These are phyloP conservation scores for Cyclargus thomasi DNA, from an alignment of 1,140 invertebrate species.

Conservation along the genomic window DNA sequence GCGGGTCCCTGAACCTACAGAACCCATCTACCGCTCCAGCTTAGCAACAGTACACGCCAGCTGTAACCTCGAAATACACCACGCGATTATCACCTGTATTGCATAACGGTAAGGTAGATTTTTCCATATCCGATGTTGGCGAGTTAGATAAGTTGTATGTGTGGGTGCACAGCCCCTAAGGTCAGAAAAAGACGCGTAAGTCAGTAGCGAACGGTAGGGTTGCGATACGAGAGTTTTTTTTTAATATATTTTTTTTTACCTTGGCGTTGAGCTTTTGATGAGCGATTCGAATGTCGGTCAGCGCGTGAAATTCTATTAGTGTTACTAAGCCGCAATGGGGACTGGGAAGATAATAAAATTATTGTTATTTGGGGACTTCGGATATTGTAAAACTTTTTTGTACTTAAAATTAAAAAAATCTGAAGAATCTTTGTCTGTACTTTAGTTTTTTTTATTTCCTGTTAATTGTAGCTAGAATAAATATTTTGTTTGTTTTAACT, in stretches of 20 bases:
- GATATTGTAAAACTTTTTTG: not conserved
- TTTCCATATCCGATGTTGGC: too few relatives aligned
- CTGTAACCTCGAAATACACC: too few relatives aligned
- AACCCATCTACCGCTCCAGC: too few relatives aligned
- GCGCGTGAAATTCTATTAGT: not conserved
- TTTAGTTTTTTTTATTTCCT: too few relatives aligned
- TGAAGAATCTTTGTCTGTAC: not conserved
- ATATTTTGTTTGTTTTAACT: too few relatives aligned
- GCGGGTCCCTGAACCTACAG: too few relatives aligned
- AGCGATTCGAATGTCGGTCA: not conserved
- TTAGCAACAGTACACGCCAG: too few relatives aligned
- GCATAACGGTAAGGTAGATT: too few relatives aligned
- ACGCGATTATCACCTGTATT: too few relatives aligned
- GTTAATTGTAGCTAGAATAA: too few relatives aligned
- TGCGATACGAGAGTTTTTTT: slow-evolving; percentile 13
- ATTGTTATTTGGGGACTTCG: not conserved
- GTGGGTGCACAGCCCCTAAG: slow-evolving; percentile 28
- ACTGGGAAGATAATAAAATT: not conserved
- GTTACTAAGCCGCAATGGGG: not conserved
- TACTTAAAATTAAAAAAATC: not conserved
- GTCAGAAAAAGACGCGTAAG: slow-evolving; percentile 43
- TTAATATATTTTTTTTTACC: slow-evolving; percentile 1
- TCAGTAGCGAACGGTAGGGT: slow-evolving; percentile 36
- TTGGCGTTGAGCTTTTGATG: not conserved
- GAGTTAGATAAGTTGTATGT: slow-evolving; percentile 4